Percentiles rank a stretch among this genome's conserved stretches.
Conservation (phyloP, 2,113 vertebrate genomes). For the Cottus gobio region DNA sequence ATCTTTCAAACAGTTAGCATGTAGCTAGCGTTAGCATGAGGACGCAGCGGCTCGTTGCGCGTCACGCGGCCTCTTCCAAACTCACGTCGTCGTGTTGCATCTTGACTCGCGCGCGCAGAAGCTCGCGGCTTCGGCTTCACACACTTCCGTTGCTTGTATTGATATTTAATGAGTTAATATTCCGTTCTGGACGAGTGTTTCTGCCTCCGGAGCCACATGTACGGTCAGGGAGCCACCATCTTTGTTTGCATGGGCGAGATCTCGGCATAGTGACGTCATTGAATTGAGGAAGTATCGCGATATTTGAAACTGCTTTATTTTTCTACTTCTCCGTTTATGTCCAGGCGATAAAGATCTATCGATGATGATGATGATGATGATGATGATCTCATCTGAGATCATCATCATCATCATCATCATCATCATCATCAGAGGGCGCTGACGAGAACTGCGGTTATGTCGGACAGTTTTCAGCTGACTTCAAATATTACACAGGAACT, state of each 20-base stretch:
- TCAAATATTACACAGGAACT: too few species aligned
- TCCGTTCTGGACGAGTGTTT: not conserved
- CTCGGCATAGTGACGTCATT: not conserved
- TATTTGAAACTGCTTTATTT: not conserved
- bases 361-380: too few species aligned
- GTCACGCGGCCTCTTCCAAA: not conserved
- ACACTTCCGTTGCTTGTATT: rapidly evolving
- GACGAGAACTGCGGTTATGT: too few species aligned
- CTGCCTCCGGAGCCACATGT: slow-evolving; percentile 61
- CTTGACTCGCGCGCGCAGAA: not conserved
- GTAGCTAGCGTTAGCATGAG: slow-evolving; percentile 51
- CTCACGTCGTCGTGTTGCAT: slow-evolving; percentile 88
- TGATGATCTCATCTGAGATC: too few species aligned
- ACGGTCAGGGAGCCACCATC: slow-evolving; percentile 50
- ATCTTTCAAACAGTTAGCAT: too few species aligned
- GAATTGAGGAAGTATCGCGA: not conserved
- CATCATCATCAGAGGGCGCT: too few species aligned
- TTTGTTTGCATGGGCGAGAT: slow-evolving; percentile 43
- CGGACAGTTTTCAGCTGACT: too few species aligned
- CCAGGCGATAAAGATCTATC: too few species aligned
- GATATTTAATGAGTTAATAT: rapidly evolving
- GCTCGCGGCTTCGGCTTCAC: not conserved
- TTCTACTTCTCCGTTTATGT: too few species aligned
- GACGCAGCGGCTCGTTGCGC: not conserved
- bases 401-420: too few species aligned